A percentile compares a stretch with the other conserved stretches of the same genome.
Evolutionary conservation across 30 jellyfish, hydroid and myxozoan genomes (phyloP).

Genomic region (Euphysa ruthae): DNA sequence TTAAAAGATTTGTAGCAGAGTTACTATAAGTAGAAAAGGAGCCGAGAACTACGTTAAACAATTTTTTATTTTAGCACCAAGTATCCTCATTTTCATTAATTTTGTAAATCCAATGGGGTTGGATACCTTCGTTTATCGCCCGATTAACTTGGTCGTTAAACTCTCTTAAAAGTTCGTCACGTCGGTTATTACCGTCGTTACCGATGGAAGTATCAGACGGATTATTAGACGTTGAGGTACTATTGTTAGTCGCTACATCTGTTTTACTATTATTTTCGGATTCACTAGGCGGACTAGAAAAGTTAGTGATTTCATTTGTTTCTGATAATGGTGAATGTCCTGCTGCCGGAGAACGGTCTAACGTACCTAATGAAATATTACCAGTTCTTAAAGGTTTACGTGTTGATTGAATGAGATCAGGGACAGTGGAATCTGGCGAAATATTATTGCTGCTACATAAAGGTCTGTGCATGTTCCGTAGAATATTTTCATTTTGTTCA

Average conservation of each 20-base stretch:
- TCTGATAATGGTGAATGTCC: neutral
- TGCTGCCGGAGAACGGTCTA: neutral
- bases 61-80: slow-evolving; percentile 74
- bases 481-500: slow-evolving; percentile 46
- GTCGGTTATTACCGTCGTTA: slow-evolving; percentile 2
- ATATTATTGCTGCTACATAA: neutral
- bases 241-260: neutral
- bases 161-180: slow-evolving; percentile 7
- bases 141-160: slow-evolving; percentile 11
- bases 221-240: neutral
- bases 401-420: slow-evolving; percentile 16
- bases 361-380: neutral
- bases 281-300: neutral
- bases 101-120: slow-evolving; percentile 48
- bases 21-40: no score
- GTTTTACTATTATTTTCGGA: neutral
- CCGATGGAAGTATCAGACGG: no score
- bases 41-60: no score
- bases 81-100: slow-evolving; percentile 71
- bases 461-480: slow-evolving; percentile 22
- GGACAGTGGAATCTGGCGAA: neutral
- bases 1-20: no score
- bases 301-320: neutral
- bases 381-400: slow-evolving; percentile 10
- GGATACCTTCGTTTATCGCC: slow-evolving; percentile 27